These are phyloP conservation scores for Tarsius wallacei DNA, from an alignment of 2,797 vertebrate genomes.

Conservation along the genomic window DNA sequence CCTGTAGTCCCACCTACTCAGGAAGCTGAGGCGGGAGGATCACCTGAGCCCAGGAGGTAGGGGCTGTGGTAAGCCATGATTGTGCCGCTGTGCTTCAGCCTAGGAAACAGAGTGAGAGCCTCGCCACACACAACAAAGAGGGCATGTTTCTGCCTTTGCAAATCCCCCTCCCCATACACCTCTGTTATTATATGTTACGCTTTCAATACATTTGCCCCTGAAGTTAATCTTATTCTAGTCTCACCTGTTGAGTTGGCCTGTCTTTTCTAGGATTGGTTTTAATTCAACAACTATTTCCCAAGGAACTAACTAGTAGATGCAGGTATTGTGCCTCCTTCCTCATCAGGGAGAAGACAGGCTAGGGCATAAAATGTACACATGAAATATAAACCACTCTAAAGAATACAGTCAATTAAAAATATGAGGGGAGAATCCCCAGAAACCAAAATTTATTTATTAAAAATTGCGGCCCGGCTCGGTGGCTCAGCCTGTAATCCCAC, in stretches of 20 bases:
- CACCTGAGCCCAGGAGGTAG: too few relatives aligned
- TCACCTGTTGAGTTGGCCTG: background rate
- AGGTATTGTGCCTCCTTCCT: background rate
- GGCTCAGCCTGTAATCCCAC: too few relatives aligned
- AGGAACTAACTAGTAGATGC: background rate
- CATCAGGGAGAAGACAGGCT: background rate
- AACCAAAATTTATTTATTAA: too few relatives aligned
- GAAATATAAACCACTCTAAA: background rate
- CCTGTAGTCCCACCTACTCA: too few relatives aligned
- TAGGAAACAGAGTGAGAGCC: too few relatives aligned
- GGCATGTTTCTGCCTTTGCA: background rate
- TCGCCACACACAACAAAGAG: too few relatives aligned
- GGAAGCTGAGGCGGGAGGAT: too few relatives aligned
- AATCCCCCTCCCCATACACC: too few relatives aligned
- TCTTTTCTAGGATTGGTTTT: conserved; percentile 51
- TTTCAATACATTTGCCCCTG: background rate
- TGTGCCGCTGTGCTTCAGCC: too few relatives aligned
- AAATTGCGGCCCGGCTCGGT: too few relatives aligned
- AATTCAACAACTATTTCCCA: background rate
- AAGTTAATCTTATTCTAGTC: background rate
- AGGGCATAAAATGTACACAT: background rate
- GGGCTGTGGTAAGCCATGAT: too few relatives aligned
- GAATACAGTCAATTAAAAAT: background rate
- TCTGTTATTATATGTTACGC: background rate
- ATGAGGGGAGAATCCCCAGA: too few relatives aligned